Base-by-base conservation (phyloP, 92 coral and sea anemone species). In the Siderastrea siderea region DNA sequence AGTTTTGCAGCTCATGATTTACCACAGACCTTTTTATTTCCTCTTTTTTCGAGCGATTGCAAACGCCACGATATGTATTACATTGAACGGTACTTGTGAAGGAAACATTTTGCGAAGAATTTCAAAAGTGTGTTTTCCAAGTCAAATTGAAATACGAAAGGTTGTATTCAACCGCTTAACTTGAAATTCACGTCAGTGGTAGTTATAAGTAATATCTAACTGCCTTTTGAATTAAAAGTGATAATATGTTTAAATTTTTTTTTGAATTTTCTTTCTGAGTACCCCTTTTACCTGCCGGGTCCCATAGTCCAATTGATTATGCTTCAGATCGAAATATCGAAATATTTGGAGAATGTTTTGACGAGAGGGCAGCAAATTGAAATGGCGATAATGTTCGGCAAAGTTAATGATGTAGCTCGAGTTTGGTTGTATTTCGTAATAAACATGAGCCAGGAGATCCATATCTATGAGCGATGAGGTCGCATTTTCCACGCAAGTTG, bases 271-370 rank as follows among this genome's bases (percentile, higher is more conserved):
- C 62, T 17, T 53, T 13, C 3, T 38, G 51, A 13, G 67, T 26
- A 57, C 79, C 79, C 63, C 79, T 75, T 5, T 54, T 54, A 54
- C 65, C 48, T 54, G 2, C 65, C 65, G 47, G 51, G 80, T 75
- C 66, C 1, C 65, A 1, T 38, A 58, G 80, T 75, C 80, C 53
- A 75, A 53, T 45, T 44, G 38, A 55, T 57, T 43, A 1, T 4
- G 8, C 9, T 5, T 55, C 4, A 12, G 3, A 7, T 3, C 6
- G 50, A 38, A 58, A 38, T 75, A 46, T 50, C 7, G 14, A 54
- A 9, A 51, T 54, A 74, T 74, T 74, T 74, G 46, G 62, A 6
- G 61, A 3, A 75, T 9, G 17, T 55, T 75, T 75, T 46, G 50
- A 75, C 67, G 64, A 44, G 50, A 15, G 47, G 1, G 16, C 66